Percentiles rank a stretch among this genome's conserved stretches.
These are phyloP conservation scores for Apis mellifera DNA, from an alignment of 1,140 invertebrate species.

Conservation along the genomic window Amel_HAv3.1 CM009939.2:6818001-6818500, in stretches of 20 bases:
- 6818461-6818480: slow-evolving; percentile 76
- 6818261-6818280: background rate
- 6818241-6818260: background rate
- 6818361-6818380: slow-evolving; percentile 57
- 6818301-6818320: background rate
- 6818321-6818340: slow-evolving; percentile 59
- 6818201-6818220: background rate
- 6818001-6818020: too few relatives aligned
- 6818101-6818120: background rate
- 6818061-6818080: too few relatives aligned
- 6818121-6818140: too few relatives aligned
- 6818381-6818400: slow-evolving; percentile 80
- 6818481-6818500: slow-evolving; percentile 78
- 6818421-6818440: slow-evolving; percentile 70
- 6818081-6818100: background rate
- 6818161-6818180: too few relatives aligned
- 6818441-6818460: slow-evolving; percentile 80
- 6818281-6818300: background rate
- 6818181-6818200: too few relatives aligned
- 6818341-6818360: slow-evolving; percentile 34
- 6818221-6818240: background rate
- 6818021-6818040: too few relatives aligned
- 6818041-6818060: too few relatives aligned
- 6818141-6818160: too few relatives aligned
- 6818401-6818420: slow-evolving; percentile 64